Evolutionary conservation across 2,797 vertebrate genomes (phyloP).

Genomic region (Danio choprae): DNA sequence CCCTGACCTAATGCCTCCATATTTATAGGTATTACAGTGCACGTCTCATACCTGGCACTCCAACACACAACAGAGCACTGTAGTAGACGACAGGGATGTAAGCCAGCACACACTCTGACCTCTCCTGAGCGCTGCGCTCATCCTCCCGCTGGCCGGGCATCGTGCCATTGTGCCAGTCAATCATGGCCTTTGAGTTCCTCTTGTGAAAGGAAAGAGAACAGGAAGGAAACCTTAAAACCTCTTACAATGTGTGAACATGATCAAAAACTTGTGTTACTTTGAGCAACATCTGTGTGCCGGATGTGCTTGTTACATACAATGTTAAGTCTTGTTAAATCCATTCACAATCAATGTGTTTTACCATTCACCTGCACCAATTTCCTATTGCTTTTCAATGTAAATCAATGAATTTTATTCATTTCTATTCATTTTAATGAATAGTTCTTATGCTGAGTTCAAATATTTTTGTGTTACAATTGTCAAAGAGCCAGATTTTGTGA

Average conservation of each 20-base stretch:
- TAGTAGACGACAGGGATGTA: constrained; percentile 87
- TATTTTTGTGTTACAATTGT: too few species aligned
- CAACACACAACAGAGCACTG: constrained; percentile 88
- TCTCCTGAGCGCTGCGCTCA: constrained; percentile 65
- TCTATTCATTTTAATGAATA: too few species aligned
- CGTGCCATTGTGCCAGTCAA: constrained; percentile 74
- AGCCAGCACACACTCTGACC: constrained; percentile 85
- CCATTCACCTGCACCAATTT: too few species aligned
- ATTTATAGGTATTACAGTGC: not conserved
- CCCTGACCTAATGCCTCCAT: not conserved
- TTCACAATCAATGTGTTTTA: too few species aligned
- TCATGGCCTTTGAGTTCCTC: constrained; percentile 72
- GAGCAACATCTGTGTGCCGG: not conserved
- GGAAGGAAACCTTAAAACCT: not conserved
- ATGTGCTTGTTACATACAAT: not conserved
- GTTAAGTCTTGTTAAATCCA: too few species aligned
- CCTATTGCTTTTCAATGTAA: too few species aligned
- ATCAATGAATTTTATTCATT: too few species aligned
- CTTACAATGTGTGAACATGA: not conserved
- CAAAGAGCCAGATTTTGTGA: too few species aligned
- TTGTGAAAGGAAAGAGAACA: constrained; percentile 50
- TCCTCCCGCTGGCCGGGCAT: constrained; percentile 60
- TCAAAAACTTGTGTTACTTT: not conserved
- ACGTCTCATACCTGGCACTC: constrained; percentile 86
- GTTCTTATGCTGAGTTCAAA: too few species aligned